Percentiles rank a stretch among this genome's conserved stretches.
phyloP scores from a whole-genome alignment of 2,888 invertebrate genomes.

The Scaptodrosophila latifasciaeformis region DNA sequence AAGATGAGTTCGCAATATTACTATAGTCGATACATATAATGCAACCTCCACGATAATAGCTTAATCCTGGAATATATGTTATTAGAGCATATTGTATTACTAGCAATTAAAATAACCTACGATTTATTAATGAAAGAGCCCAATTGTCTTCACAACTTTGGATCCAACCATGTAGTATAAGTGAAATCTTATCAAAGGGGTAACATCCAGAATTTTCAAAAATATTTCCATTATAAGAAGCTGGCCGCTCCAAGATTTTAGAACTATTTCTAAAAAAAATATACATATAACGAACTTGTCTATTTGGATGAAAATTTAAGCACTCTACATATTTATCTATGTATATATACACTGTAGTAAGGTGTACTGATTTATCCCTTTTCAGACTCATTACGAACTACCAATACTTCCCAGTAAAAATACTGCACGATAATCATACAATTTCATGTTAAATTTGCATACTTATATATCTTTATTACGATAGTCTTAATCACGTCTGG shows the following conservation, averaged over 20 bases:
- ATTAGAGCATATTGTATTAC: not conserved
- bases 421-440: no score
- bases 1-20: conserved; percentile 60
- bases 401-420: no score
- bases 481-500: no score
- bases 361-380: no score
- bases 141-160: conserved; percentile 70
- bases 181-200: conserved; percentile 67
- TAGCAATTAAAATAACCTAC: conserved; percentile 44
- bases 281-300: no score
- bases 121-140: conserved; percentile 60
- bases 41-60: conserved; percentile 70
- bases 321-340: no score
- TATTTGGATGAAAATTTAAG: no score
- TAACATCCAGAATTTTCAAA: conserved; percentile 50
- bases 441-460: no score
- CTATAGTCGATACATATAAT: conserved; percentile 73
- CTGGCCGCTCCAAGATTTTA: conserved; percentile 39
- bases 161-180: conserved; percentile 72
- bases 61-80: conserved; percentile 56
- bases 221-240: conserved; percentile 21
- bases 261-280: conserved; percentile 41
- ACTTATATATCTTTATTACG: no score
- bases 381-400: no score
- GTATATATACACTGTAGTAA: no score